A percentile compares a stretch with the other conserved stretches of the same genome.
These are phyloP conservation scores for Tolmerus cingulatus DNA, from an alignment of 2,888 invertebrate species.

Conservation along the genomic window DNA sequence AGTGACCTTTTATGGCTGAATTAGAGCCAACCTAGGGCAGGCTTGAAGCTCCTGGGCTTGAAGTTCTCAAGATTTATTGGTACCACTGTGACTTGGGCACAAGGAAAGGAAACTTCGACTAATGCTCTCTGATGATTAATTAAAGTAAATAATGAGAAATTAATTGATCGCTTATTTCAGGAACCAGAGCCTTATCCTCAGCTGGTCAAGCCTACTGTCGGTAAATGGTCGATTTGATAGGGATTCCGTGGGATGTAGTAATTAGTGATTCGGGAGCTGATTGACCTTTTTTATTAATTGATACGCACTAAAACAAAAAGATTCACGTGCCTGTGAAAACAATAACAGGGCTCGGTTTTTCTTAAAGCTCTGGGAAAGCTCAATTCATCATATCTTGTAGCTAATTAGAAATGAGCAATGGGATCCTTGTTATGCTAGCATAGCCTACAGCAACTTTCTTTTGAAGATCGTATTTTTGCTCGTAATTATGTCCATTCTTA, in stretches of 20 bases:
- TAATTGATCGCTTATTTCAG: background rate
- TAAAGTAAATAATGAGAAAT: background rate
- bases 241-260: background rate
- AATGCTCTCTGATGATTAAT: background rate
- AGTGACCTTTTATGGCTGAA: background rate
- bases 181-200: background rate
- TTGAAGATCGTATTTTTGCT: background rate
- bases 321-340: background rate
- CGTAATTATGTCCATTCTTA: background rate
- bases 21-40: background rate
- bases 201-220: background rate
- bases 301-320: background rate
- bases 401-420: background rate
- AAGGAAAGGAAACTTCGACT: background rate
- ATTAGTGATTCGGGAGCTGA: background rate
- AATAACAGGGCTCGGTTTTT: background rate
- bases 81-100: background rate
- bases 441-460: background rate
- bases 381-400: background rate
- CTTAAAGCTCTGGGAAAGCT: background rate
- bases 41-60: background rate
- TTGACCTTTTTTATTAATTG: background rate
- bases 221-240: background rate
- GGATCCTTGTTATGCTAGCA: background rate
- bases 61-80: background rate